phyloP scores from a whole-genome alignment of 2,113 vertebrate species.

The Cheirogaleus medius region DNA sequence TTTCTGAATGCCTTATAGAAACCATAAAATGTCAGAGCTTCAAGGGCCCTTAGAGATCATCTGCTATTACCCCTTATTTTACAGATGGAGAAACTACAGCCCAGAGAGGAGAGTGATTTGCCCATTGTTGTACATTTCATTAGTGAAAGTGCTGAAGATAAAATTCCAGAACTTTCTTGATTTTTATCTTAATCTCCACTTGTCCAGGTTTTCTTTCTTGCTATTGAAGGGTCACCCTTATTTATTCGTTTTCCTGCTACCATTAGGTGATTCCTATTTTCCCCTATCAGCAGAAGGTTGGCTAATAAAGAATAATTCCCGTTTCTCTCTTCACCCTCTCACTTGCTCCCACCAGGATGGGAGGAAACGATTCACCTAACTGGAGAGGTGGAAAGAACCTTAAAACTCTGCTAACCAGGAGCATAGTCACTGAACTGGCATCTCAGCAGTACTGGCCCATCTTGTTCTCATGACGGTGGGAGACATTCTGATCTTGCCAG shows the following conservation, averaged over 20 bases:
- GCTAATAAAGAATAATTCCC: background rate
- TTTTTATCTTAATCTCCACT: background rate
- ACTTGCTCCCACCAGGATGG: background rate
- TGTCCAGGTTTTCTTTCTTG: background rate
- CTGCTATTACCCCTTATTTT: constrained; percentile 43
- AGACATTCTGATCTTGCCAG: background rate
- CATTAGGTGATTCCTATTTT: background rate
- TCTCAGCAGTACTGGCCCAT: background rate
- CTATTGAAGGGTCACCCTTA: background rate
- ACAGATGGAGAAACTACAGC: background rate
- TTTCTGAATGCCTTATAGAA: constrained; percentile 72
- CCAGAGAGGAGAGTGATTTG: background rate
- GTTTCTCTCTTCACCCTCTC: background rate
- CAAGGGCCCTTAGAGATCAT: constrained; percentile 56
- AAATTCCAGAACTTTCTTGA: background rate
- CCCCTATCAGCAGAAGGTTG: background rate
- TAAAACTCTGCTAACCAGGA: background rate
- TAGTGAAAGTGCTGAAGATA: background rate
- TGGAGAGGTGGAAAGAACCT: background rate
- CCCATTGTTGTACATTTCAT: background rate
- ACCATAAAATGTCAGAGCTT: constrained; percentile 71
- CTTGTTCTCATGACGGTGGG: background rate
- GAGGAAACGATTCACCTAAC: background rate
- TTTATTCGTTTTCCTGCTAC: background rate
- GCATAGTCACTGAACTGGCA: too few species aligned